phyloP scores from a whole-genome alignment of 1,140 invertebrate genomes.

The Drosophila simulans region DNA sequence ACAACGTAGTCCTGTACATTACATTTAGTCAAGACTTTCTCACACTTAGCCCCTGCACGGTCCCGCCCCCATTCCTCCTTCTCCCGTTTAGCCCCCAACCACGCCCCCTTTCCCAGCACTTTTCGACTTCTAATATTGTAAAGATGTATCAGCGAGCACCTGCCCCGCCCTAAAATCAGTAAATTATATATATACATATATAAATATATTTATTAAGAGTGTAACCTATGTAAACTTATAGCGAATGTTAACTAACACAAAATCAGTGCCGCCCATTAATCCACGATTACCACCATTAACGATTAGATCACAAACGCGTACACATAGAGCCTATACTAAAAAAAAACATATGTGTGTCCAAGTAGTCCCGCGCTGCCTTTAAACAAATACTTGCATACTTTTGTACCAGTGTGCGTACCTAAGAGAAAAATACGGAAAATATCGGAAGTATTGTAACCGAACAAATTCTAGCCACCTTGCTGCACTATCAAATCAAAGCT shows the following conservation, averaged over 20 bases:
- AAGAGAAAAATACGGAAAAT: conserved; percentile 43
- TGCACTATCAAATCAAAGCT: conserved; percentile 59
- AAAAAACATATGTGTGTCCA: conserved; percentile 57
- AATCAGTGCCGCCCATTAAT: conserved; percentile 83
- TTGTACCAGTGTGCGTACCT: conserved; percentile 80
- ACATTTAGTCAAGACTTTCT: conserved; percentile 58
- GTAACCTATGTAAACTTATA: conserved; percentile 60
- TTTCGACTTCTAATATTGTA: conserved; percentile 41
- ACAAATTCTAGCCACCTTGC: conserved; percentile 49
- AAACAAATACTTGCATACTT: conserved; percentile 72
- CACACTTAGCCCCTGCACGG: conserved; percentile 37
- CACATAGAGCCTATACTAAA: conserved; percentile 41
- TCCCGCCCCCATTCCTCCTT: conserved; percentile 3
- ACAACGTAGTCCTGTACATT: conserved; percentile 69
- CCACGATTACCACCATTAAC: conserved; percentile 82
- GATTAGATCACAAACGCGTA: conserved; percentile 61
- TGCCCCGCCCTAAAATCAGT: conserved; percentile 24
- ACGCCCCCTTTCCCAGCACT: conserved; percentile 7
- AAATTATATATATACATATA: conserved; percentile 36
- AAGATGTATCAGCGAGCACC: conserved; percentile 48
- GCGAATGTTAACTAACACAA: conserved; percentile 82
- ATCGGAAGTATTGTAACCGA: conserved; percentile 13
- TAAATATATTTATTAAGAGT: conserved; percentile 51
- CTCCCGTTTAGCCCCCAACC: neutral
- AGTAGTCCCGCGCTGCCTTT: conserved; percentile 81